phyloP scores from a whole-genome alignment of 2,888 invertebrate species.

The Lochmaea crataegi region DNA sequence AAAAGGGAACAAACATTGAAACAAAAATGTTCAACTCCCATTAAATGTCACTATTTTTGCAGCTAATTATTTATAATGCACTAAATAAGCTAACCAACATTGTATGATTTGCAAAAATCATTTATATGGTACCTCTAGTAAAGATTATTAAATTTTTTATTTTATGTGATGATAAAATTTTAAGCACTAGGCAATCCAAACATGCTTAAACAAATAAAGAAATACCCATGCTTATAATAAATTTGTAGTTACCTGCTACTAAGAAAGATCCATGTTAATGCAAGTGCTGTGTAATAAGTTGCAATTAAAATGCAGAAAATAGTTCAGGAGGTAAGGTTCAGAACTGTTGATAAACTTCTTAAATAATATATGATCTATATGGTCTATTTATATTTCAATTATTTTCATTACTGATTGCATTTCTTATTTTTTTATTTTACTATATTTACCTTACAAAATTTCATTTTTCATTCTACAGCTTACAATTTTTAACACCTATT shows the following conservation, averaged over 20 bases:
- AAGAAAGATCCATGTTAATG: conserved; percentile 41
- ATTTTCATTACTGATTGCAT: neutral
- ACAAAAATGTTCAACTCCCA: too few relatives aligned
- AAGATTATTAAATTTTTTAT: too few relatives aligned
- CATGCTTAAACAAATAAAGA: neutral
- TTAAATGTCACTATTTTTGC: too few relatives aligned
- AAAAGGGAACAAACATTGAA: too few relatives aligned
- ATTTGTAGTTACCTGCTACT: conserved; percentile 45
- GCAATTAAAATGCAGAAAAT: conserved; percentile 39
- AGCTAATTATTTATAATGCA: too few relatives aligned
- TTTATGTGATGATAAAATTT: too few relatives aligned
- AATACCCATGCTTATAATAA: conserved; percentile 31
- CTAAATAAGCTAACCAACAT: too few relatives aligned
- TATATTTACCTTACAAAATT: neutral
- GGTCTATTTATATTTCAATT: neutral
- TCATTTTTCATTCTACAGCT: neutral
- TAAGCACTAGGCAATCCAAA: neutral
- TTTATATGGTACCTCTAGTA: too few relatives aligned
- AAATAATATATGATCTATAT: neutral
- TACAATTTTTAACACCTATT: neutral
- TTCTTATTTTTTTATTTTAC: neutral
- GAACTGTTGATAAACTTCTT: neutral
- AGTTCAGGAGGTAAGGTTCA: conserved; percentile 17
- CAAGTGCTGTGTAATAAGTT: conserved; percentile 33
- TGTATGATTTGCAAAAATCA: too few relatives aligned